These are phyloP conservation scores for Chamaetylas fuelleborni DNA, from an alignment of 2,113 vertebrate genomes.

Conservation along the genomic window DNA sequence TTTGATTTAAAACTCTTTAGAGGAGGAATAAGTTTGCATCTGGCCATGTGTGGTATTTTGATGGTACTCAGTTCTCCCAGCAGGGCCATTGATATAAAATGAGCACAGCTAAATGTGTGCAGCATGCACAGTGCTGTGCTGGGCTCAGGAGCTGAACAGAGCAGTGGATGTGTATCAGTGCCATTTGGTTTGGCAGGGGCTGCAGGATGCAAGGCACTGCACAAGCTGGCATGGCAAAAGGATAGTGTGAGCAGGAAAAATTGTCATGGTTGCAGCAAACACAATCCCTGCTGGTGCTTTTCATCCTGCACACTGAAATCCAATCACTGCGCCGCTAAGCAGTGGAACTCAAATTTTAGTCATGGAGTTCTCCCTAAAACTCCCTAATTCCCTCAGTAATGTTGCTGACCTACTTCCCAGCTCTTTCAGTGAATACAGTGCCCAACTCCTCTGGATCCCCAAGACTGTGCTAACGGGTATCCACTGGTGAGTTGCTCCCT, in stretches of 20 bases:
- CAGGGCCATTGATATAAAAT: background rate
- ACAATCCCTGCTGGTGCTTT: background rate
- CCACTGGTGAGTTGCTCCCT: background rate
- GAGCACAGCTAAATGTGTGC: background rate
- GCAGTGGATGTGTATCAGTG: background rate
- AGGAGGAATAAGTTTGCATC: background rate
- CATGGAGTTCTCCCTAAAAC: conserved; percentile 7
- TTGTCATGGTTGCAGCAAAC: background rate
- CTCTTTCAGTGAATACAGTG: background rate
- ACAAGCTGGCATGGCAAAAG: background rate
- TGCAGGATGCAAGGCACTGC: background rate
- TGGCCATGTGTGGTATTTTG: background rate
- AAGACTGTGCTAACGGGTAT: background rate
- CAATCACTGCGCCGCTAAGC: background rate
- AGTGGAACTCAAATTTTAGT: background rate
- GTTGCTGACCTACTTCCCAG: conserved; percentile 38
- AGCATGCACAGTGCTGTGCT: background rate
- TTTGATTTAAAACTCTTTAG: background rate
- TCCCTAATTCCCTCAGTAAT: background rate
- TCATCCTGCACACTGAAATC: background rate
- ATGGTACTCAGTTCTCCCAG: background rate
- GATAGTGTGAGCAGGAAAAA: background rate
- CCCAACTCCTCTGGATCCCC: background rate
- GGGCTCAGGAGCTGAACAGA: background rate
- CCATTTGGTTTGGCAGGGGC: background rate